Evolutionary conservation across 2,113 vertebrate genomes (phyloP), one percentile per base, ranked within the genome.

Genomic region (Laticauda colubrina): DNA sequence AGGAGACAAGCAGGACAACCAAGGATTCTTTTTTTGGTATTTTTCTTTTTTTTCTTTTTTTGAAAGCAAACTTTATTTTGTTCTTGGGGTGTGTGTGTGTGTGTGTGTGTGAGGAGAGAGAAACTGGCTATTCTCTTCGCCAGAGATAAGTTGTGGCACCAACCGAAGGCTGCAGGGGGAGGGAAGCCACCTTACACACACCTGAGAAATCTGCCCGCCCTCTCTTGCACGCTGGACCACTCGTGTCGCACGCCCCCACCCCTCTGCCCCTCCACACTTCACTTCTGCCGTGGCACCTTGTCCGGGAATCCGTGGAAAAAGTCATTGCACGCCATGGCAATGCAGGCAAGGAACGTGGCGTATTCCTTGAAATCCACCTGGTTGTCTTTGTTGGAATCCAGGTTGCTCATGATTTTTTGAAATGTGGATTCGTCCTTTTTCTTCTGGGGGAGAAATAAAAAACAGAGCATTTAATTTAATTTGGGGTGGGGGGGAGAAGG

Each of bases 341-440:
- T 93, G 91, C 97, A 97, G 92, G 97, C 96, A 90, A 98, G 93
- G 95, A 98, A 98, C 93, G 90, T 95, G 0, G 94, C 95, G 2
- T 98, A 98, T 95, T 98, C 98, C 34, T 98, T 97, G 97, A 98
- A 98, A 0, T 98, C 98, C 93, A 97, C 97, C 88, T 97, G 96
- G 0, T 12, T 97, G 94, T 98, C 98, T 0, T 90, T 95, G 95
- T 98, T 97, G 95, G 85, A 23, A 89, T 98, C 98, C 95, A 98
- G 85, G 87, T 94, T 94, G 95, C 21, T 91, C 97, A 98, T 97
- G n/a, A 98, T 89, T 87, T 96, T 94, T 96, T 98, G 97, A 21
- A 97, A 93, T 0, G 85, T 95, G 4, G 95, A 96, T 18, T 98
- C 97, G 0, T 96, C 97, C 0, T 93, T 94, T 85, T 95, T 95